Conservation (phyloP, 2,797 vertebrate genomes). For the Lutjanus campechanus region DNA sequence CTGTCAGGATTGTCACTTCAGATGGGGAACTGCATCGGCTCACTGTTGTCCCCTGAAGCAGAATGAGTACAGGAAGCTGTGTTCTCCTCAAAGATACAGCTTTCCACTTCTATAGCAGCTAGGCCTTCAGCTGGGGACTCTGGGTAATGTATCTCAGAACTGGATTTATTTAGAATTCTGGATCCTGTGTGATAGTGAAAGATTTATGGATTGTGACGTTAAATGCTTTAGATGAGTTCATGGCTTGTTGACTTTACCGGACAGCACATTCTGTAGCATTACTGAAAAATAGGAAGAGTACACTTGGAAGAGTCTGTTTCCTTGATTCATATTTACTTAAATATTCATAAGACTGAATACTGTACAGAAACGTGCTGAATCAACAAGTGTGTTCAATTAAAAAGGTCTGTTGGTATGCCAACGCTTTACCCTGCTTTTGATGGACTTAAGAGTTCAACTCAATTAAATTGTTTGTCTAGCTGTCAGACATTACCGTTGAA, state of each 20-base stretch:
- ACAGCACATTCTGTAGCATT: neutral
- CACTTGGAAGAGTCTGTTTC: neutral
- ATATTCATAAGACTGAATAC: neutral
- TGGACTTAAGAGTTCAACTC: slow-evolving; percentile 22
- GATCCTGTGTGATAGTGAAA: slow-evolving; percentile 9
- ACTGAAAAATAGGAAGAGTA: neutral
- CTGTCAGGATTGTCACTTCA: slow-evolving; percentile 86
- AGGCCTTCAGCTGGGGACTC: slow-evolving; percentile 58
- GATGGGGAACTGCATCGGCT: slow-evolving; percentile 79
- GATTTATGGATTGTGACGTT: slow-evolving; percentile 44
- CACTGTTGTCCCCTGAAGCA: slow-evolving; percentile 81
- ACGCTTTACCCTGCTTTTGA: neutral
- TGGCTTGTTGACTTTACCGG: neutral
- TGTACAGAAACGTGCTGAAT: neutral
- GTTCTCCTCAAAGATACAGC: slow-evolving; percentile 67
- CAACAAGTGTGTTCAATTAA: slow-evolving; percentile 15
- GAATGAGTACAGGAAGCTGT: slow-evolving; percentile 69
- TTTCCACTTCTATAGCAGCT: slow-evolving; percentile 44
- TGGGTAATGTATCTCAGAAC: slow-evolving; percentile 50
- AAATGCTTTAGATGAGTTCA: slow-evolving; percentile 19
- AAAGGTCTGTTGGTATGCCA: neutral
- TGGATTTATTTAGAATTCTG: slow-evolving; percentile 36
- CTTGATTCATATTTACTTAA: neutral
- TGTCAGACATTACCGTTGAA: neutral
- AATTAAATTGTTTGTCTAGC: slow-evolving; percentile 41